These are phyloP conservation scores for Lasioglossum pauxillum DNA, from an alignment of 2,888 invertebrate genomes.

Conservation along the genomic window DNA sequence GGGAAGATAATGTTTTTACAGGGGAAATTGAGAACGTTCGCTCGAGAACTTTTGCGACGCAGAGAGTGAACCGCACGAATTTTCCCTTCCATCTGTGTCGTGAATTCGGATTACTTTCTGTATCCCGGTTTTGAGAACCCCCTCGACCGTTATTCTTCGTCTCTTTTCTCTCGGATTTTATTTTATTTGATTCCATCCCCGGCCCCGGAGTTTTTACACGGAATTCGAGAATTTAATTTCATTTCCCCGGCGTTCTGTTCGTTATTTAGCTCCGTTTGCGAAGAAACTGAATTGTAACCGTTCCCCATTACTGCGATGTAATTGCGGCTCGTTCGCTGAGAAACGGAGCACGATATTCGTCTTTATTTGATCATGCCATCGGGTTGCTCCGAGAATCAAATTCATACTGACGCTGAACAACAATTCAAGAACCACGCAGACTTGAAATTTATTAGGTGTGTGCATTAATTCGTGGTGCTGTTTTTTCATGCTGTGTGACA, in stretches of 20 bases:
- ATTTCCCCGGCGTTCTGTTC: neutral
- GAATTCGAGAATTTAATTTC: constrained; percentile 4
- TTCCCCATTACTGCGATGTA: neutral
- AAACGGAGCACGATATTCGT: neutral
- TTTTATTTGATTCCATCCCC: neutral
- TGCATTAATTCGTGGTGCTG: accelerated
- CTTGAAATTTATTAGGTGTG: neutral
- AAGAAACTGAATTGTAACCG: neutral
- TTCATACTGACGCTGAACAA: neutral
- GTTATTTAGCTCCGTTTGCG: neutral
- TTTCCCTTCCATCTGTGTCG: neutral
- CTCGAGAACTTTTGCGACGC: constrained; percentile 27
- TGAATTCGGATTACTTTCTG: constrained; percentile 16
- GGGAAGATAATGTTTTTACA: constrained; percentile 56
- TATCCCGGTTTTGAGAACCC: neutral
- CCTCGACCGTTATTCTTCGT: neutral
- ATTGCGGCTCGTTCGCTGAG: neutral
- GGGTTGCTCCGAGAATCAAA: neutral
- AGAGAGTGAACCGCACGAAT: constrained; percentile 15
- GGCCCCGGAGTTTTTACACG: neutral
- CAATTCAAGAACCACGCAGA: neutral
- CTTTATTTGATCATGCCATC: neutral
- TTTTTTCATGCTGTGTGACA: neutral
- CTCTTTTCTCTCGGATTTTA: neutral
- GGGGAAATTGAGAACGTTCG: constrained; percentile 47